Percentiles rank a stretch among this genome's conserved stretches.
Conservation (phyloP, 2,888 invertebrate genomes). For the Orthosia gracilis region DNA sequence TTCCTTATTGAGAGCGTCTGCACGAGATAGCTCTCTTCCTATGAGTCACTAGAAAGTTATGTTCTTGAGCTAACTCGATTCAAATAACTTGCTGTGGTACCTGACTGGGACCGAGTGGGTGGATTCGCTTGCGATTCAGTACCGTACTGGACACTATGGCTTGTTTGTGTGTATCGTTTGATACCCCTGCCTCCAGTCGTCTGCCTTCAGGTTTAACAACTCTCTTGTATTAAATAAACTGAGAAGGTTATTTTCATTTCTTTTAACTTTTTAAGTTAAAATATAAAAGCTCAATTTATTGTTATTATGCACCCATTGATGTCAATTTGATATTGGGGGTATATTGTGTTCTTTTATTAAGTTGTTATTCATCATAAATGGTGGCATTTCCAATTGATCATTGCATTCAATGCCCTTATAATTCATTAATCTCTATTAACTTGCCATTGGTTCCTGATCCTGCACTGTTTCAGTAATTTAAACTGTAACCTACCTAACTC, state of each 20-base stretch:
- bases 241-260: constrained; percentile 26
- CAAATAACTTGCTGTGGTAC: constrained; percentile 80
- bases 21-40: constrained; percentile 90
- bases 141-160: constrained; percentile 58
- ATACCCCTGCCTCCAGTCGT: constrained; percentile 38
- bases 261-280: constrained; percentile 31
- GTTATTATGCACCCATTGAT: constrained; percentile 48
- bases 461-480: constrained; percentile 13
- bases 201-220: constrained; percentile 44
- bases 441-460: constrained; percentile 28
- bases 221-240: constrained; percentile 44
- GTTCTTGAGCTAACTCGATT: constrained; percentile 87
- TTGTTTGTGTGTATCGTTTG: constrained; percentile 59
- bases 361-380: constrained; percentile 55
- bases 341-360: constrained; percentile 62
- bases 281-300: constrained; percentile 51
- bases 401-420: constrained; percentile 43
- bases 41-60: constrained; percentile 91
- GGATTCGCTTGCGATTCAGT: constrained; percentile 59
- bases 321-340: constrained; percentile 64
- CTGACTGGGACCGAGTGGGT: constrained; percentile 74
- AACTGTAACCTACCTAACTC: constrained; percentile 15
- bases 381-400: constrained; percentile 39
- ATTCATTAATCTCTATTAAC: constrained; percentile 42
- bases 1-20: constrained; percentile 91